phyloP scores from a whole-genome alignment of 2,888 invertebrate species.

The Sacculina carcini region DNA sequence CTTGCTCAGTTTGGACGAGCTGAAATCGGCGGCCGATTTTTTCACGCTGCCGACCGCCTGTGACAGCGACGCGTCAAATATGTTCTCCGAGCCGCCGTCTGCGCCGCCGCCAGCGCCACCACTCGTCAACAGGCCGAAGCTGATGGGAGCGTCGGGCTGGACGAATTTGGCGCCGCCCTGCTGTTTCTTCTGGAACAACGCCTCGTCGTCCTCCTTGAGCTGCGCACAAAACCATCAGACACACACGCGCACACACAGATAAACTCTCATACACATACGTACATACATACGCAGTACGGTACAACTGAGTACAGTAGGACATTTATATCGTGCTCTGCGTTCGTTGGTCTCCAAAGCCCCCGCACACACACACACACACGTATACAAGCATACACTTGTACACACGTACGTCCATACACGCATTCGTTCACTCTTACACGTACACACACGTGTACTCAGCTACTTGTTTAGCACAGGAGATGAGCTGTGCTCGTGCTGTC shows the following conservation, averaged over 20 bases:
- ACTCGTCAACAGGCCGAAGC: constrained; percentile 43
- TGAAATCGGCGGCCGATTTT: constrained; percentile 23
- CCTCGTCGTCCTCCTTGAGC: constrained; percentile 46
- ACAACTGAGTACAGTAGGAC: not conserved
- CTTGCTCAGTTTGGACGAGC: constrained; percentile 30
- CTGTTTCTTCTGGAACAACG: constrained; percentile 26
- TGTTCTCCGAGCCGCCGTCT: constrained; percentile 37
- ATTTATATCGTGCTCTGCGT: not conserved
- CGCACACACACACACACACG: not conserved
- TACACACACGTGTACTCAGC: too few species aligned
- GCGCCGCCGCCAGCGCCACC: constrained; percentile 36
- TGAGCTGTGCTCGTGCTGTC: too few species aligned
- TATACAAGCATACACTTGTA: too few species aligned
- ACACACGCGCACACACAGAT: not conserved
- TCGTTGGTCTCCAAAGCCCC: not conserved
- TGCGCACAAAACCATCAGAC: constrained; percentile 30
- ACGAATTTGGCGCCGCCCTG: constrained; percentile 19
- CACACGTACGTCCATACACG: too few species aligned
- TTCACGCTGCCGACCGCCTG: constrained; percentile 47
- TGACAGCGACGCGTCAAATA: constrained; percentile 77
- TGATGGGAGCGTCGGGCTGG: constrained; percentile 64
- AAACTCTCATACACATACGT: not conserved
- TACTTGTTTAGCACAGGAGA: too few species aligned
- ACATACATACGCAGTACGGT: too few species aligned
- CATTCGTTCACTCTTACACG: too few species aligned